These are phyloP conservation scores for Camponotus floridanus DNA, from an alignment of 1,140 invertebrate genomes.

Conservation along the genomic window DNA sequence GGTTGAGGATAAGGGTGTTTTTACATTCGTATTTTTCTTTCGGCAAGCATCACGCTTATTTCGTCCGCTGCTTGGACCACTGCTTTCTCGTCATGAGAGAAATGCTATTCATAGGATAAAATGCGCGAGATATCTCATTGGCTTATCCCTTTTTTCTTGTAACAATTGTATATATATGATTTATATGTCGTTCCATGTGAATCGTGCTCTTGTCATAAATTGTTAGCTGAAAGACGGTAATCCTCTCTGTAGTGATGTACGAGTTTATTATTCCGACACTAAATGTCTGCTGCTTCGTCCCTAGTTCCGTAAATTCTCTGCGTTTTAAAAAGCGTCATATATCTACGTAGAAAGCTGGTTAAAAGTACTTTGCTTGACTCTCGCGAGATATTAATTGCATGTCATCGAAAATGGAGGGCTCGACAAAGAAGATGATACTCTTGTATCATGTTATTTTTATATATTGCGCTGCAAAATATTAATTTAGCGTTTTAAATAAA, in stretches of 20 bases:
- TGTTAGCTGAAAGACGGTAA: conserved; percentile 33
- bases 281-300: conserved; percentile 26
- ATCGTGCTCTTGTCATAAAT: conserved; percentile 26
- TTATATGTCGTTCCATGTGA: not conserved
- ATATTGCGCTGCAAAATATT: not conserved
- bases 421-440: conserved; percentile 2
- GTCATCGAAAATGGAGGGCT: not conserved
- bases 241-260: conserved; percentile 5
- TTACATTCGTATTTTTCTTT: not conserved
- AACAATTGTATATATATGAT: conserved; percentile 4
- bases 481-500: not conserved
- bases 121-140: not conserved
- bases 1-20: not conserved
- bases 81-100: not conserved
- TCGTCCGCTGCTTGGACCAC: not conserved
- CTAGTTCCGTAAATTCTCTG: conserved; percentile 18
- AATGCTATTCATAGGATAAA: conserved; percentile 5
- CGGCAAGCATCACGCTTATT: not conserved
- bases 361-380: conserved; percentile 22
- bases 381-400: conserved; percentile 36
- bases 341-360: not conserved
- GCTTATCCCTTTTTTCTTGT: conserved; percentile 1
- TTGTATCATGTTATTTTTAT: conserved; percentile 25
- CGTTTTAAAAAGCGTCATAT: not conserved
- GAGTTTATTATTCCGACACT: conserved; percentile 46